Evolutionary conservation across 2,797 vertebrate genomes (phyloP).

Genomic region (Microcaecilia unicolor): DNA sequence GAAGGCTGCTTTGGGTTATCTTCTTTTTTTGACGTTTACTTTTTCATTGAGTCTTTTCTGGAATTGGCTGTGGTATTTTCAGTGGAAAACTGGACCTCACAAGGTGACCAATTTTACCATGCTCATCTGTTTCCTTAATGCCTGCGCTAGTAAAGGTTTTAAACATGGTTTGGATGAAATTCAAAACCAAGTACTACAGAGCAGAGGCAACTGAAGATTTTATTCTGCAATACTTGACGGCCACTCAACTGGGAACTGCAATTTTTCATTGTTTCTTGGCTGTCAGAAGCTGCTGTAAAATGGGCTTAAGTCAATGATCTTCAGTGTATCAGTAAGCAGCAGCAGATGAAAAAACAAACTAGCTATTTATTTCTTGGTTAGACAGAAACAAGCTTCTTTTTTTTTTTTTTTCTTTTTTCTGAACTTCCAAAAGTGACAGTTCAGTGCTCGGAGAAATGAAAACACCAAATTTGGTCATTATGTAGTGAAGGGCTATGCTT

Average conservation of each 20-base stretch:
- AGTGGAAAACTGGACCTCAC: too few species aligned
- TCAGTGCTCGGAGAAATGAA: too few species aligned
- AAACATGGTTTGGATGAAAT: background rate
- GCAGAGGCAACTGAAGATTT: slow-evolving; percentile 3
- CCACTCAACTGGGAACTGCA: slow-evolving; percentile 15
- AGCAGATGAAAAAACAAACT: background rate
- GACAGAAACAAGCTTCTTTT: background rate
- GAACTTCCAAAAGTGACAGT: too few species aligned
- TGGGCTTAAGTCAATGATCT: slow-evolving; percentile 18
- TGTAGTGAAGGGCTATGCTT: too few species aligned
- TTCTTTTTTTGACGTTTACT: too few species aligned
- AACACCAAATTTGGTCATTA: too few species aligned
- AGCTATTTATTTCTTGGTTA: background rate
- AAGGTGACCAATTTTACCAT: slow-evolving; percentile 5
- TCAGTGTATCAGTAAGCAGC: slow-evolving; percentile 13
- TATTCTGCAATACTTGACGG: slow-evolving; percentile 20
- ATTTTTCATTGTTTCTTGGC: slow-evolving; percentile 22
- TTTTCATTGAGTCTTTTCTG: too few species aligned
- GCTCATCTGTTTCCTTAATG: slow-evolving; percentile 16
- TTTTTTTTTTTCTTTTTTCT: background rate
- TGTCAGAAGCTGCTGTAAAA: slow-evolving; percentile 18
- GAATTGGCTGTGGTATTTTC: too few species aligned
- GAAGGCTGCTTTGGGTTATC: too few species aligned
- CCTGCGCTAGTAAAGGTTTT: background rate
- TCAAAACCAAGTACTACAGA: background rate